Conservation (phyloP, 92 coral and sea anemone genomes). For the Epizoanthus ramosus region DNA sequence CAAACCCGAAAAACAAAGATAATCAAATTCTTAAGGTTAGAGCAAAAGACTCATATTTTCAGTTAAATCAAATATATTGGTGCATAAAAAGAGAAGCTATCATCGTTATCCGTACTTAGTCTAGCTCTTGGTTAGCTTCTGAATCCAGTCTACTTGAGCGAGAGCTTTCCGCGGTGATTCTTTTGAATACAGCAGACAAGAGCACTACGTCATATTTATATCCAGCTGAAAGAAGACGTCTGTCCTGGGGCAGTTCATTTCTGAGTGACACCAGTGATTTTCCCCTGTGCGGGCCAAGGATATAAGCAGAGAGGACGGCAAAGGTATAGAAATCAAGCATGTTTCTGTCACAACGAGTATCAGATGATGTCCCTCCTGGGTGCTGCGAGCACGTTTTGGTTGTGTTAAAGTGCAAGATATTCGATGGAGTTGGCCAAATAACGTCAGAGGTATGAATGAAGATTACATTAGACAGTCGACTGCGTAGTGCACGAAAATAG, state of each 20-base stretch:
- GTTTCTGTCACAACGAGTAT: not conserved
- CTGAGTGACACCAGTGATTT: too few species aligned
- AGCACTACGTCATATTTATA: constrained; percentile 4
- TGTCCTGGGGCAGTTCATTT: too few species aligned
- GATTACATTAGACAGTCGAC: not conserved
- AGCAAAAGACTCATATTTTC: too few species aligned
- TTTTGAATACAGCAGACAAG: constrained; percentile 5
- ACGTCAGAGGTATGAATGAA: constrained; percentile 19
- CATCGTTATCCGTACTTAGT: not conserved
- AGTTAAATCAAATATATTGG: too few species aligned
- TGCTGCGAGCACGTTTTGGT: not conserved
- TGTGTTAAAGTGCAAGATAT: not conserved
- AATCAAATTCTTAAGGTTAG: too few species aligned
- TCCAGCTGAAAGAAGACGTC: not conserved
- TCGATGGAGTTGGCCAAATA: not conserved
- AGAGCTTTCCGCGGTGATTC: constrained; percentile 3
- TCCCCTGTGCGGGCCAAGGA: constrained; percentile 4
- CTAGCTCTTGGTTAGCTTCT: not conserved
- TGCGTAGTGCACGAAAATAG: not conserved
- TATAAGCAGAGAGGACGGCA: constrained; percentile 6
- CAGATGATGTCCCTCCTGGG: not conserved
- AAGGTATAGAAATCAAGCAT: constrained; percentile 26
- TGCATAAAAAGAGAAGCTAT: not conserved
- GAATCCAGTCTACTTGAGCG: not conserved
- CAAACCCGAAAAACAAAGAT: too few species aligned